phyloP scores from a whole-genome alignment of 1,140 invertebrate species.

The Drosophila equinoxialis region DNA sequence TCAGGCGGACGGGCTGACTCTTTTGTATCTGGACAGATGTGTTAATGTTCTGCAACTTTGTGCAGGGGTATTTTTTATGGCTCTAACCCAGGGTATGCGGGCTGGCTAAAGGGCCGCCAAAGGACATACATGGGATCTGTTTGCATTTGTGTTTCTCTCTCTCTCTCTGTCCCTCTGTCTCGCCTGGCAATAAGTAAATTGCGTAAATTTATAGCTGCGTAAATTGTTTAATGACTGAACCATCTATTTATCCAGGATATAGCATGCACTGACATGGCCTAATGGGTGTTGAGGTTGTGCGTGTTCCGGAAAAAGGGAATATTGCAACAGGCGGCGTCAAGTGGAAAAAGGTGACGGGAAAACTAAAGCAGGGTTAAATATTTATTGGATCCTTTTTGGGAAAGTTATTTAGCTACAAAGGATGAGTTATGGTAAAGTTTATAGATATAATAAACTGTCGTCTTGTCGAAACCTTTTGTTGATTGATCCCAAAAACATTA shows the following conservation, averaged over 20 bases:
- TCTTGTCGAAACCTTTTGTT: too few relatives aligned
- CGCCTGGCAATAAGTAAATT: conserved; percentile 72
- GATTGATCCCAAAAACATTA: too few relatives aligned
- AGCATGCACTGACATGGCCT: conserved; percentile 64
- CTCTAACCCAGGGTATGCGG: conserved; percentile 35
- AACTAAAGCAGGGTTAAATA: not conserved
- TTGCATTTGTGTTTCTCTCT: conserved; percentile 27
- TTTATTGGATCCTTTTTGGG: not conserved
- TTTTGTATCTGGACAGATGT: conserved; percentile 78
- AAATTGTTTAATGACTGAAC: conserved; percentile 82
- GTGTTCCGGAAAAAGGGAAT: conserved; percentile 16
- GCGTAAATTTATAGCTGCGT: conserved; percentile 82
- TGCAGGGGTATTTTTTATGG: conserved; percentile 74
- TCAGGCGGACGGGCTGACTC: conserved; percentile 61
- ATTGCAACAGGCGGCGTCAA: conserved; percentile 38
- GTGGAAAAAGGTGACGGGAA: conserved; percentile 19
- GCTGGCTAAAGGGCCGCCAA: not conserved
- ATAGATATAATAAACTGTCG: too few relatives aligned
- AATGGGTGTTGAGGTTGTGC: conserved; percentile 57
- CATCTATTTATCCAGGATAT: conserved; percentile 69
- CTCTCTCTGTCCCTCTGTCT: not conserved
- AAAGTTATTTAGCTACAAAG: too few relatives aligned
- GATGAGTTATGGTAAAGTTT: too few relatives aligned
- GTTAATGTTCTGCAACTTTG: conserved; percentile 60
- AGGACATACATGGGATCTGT: conserved; percentile 35